Evolutionary conservation across 1,140 invertebrate species (phyloP), one percentile per base, ranked within the genome.

Genomic region (Zaprionus africanus): DNA sequence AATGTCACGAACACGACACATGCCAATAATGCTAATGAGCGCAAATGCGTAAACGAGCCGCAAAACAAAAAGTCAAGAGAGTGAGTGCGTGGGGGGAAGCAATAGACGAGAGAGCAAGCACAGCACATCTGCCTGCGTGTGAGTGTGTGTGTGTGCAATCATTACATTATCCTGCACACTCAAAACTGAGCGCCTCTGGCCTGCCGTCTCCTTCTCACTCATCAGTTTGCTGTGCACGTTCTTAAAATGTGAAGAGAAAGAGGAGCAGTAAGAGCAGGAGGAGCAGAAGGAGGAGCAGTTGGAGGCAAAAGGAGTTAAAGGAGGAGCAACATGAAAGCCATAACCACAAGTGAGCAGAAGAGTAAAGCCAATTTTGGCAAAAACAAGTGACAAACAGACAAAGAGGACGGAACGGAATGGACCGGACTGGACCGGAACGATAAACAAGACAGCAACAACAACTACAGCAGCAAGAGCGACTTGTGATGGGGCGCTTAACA

Each of bases 371-470:
- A 85, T 85, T 85, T 85, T 85, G 82, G 82, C 82, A 85, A 85
- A 81, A 85, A 85, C 82, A 85, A 85, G 82, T 85, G 82, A 85
- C 82, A 85, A 85, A 85, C 82, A 85, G 71, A 79, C 82, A 68
- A 73, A 73, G 71, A 64, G 38, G 31, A 70, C 46, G 54, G 19
- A 69, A 73, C 56, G 81, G 66, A 83, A 71, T 70, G 81, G 62
- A 63, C 54, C 36, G 46, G 46, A 59, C 43, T 59, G 65, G 65
- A 76, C 73, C 73, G 73, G 73, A 76, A 76, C 73, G 73, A 70
- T 76, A 83, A 83, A 84, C 81, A 83, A 83, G 81, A 83, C 70
- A 83, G 69, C 76, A 49, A 69, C 49, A 46, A 57, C 31, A 66
- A 41, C 34, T 54, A 43, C 41, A 60, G 53, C 34, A 72, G 31